Evolutionary conservation across 2,113 vertebrate genomes (phyloP), one percentile per base, ranked within the genome.

Genomic region (Apeltes quadracus): DNA sequence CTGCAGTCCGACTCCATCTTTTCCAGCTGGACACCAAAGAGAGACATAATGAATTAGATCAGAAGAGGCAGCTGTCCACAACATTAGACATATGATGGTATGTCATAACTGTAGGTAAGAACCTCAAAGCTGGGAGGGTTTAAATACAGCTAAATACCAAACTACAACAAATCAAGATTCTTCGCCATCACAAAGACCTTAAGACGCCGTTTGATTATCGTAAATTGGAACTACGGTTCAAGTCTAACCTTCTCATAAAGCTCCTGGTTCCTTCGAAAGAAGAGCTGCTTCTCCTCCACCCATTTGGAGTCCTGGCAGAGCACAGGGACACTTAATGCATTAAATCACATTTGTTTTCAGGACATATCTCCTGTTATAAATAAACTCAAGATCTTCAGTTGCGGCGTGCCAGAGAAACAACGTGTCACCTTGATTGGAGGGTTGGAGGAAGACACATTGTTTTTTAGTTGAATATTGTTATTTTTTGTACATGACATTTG

Each of bases 271-370:
- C 96, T 93, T 79, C 95, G 95, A 84, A 98, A 90, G 90, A 99
- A 99, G 73, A 97, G 95, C 83, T 99, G 98, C 83, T 98, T 99
- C 90, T 99, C 98, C 89, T 99, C 98, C 79, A 99, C 98, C 98
- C 98, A 99, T 85, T 95, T 97, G 0, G 98, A 98, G 86, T 99
- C 98, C 98, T 99, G 89, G 84, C 2, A 43, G 3, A 61, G 16
- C 32, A 53, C 12, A 76, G 39, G 48, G 2, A 56, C 20, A 75
- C 22, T 13, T 38, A 25, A 55, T 36, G 18, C 16, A 29, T 50
- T 61, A 38, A 22, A 69, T 20, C 25, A 27, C 23, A 27, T 25
- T 25, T 22, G 3, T 22, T 61, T 22, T 58, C 11, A 22, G 38
- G 34, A 39, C 13, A 23, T 39, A 39, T 56, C 54, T 4, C 34